Base-by-base conservation (phyloP, 2,797 vertebrate genomes). In the Rhadinocentrus ornatus region DNA sequence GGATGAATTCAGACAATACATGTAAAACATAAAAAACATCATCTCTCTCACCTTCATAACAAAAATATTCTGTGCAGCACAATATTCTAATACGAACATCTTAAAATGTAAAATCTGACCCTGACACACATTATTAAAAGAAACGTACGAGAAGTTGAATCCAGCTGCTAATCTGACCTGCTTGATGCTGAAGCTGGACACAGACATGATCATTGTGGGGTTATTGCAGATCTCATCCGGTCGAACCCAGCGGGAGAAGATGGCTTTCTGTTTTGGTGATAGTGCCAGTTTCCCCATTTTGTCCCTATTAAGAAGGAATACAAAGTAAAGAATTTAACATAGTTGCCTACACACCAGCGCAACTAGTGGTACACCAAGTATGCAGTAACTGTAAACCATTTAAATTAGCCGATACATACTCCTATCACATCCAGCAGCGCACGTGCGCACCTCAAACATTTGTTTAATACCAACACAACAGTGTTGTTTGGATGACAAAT, bases 171-270 rank as follows among this genome's bases (percentile, higher is more conserved):
- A 0, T 65, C 71, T 84, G 88, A 99, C 98, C 96, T 99, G 98
- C 73, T 99, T 99, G 93, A 99, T 99, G 91, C 97, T 99, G 93
- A 99, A 98, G 91, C 98, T 99, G 84, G 98, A 99, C 69, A 99
- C 97, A 18, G 98, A 99, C 83, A 97, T 97, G 91, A 99, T 99
- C 97, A 99, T 99, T 0, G 94, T 97, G 66, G 98, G 98, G 84
- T 96, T 99, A 87, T 95, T 98, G 84, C 94, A 95, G 82, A 99
- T 94, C 57, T 99, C 98, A 69, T 99, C 97, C 1, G 98, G 98
- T n/a, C 96, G 92, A 26, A 99, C 94, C 98, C 98, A 99, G 82
- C 95, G 97, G 71, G 96, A 96, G 93, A 99, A 99, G 79, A 97
- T 96, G 37, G 96, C 95, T 89, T 95, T 97, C 90, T 99, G 98